phyloP scores from a whole-genome alignment of 2,888 invertebrate species.

The Selenia dentaria region DNA sequence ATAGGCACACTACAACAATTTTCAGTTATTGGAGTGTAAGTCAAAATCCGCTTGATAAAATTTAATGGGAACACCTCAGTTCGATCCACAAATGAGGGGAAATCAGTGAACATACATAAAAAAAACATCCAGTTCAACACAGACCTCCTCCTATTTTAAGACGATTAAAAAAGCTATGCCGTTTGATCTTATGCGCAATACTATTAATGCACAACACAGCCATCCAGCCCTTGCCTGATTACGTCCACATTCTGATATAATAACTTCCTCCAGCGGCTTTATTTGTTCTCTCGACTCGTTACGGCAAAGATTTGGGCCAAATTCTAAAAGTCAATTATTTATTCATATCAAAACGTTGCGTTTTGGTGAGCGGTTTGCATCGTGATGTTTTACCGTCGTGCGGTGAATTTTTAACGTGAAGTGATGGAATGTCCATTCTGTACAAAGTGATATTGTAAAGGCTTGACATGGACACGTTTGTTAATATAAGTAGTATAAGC shows the following conservation, averaged over 20 bases:
- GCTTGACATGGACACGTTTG: not conserved
- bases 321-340: constrained; percentile 76
- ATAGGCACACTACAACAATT: too few species aligned
- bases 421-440: constrained; percentile 18
- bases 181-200: too few species aligned
- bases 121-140: too few species aligned
- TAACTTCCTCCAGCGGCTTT: constrained; percentile 62
- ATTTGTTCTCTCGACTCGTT: constrained; percentile 80
- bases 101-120: too few species aligned
- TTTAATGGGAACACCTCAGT: too few species aligned
- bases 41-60: too few species aligned
- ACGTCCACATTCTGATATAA: constrained; percentile 46
- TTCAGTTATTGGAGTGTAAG: too few species aligned
- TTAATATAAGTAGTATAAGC: not conserved
- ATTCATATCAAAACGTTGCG: constrained; percentile 64
- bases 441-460: not conserved
- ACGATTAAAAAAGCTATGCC: too few species aligned
- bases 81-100: too few species aligned
- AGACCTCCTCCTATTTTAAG: too few species aligned
- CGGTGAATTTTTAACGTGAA: constrained; percentile 46
- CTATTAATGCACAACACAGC: too few species aligned
- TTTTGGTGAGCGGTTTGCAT: constrained; percentile 41
- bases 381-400: constrained; percentile 35
- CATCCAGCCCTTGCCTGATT: constrained; percentile 7
- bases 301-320: constrained; percentile 71